A percentile compares a stretch with the other conserved stretches of the same genome.
Conservation (phyloP, 2,888 invertebrate genomes). For the Tetramorium bicarinatum region DNA sequence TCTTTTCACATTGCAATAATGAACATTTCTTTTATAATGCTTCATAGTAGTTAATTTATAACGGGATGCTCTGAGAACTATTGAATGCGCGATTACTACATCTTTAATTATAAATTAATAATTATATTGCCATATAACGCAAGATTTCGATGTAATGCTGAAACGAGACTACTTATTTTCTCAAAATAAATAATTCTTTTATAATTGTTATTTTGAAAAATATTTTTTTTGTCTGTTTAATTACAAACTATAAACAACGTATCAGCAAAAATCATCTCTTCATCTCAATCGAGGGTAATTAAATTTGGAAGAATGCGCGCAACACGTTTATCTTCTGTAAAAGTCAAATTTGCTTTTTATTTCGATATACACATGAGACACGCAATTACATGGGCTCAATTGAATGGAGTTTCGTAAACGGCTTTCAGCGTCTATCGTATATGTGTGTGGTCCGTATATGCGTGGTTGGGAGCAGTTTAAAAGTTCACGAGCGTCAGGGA, state of each 20-base stretch:
- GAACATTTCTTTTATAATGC: neutral
- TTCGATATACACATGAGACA: constrained; percentile 55
- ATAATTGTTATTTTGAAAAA: neutral
- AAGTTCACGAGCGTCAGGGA: constrained; percentile 48
- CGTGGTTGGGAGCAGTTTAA: constrained; percentile 70
- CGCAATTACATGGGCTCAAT: constrained; percentile 65
- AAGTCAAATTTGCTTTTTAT: constrained; percentile 60
- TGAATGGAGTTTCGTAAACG: constrained; percentile 72
- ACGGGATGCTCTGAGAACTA: neutral
- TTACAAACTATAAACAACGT: neutral
- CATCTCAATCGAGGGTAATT: constrained; percentile 49
- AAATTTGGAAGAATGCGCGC: constrained; percentile 25
- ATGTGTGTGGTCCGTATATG: constrained; percentile 71
- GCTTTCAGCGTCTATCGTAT: constrained; percentile 53
- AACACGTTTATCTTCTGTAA: constrained; percentile 31
- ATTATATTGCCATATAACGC: neutral
- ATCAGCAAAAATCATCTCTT: constrained; percentile 53
- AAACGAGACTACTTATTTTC: too few species aligned
- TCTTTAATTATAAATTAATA: neutral
- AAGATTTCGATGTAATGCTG: neutral
- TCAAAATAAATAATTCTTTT: neutral
- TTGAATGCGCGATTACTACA: neutral
- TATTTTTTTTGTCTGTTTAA: neutral
- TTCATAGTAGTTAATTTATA: neutral
- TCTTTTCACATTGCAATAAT: neutral